Base-by-base conservation (phyloP, 92 coral and sea anemone genomes). In the Zoanthus sociatus region DNA sequence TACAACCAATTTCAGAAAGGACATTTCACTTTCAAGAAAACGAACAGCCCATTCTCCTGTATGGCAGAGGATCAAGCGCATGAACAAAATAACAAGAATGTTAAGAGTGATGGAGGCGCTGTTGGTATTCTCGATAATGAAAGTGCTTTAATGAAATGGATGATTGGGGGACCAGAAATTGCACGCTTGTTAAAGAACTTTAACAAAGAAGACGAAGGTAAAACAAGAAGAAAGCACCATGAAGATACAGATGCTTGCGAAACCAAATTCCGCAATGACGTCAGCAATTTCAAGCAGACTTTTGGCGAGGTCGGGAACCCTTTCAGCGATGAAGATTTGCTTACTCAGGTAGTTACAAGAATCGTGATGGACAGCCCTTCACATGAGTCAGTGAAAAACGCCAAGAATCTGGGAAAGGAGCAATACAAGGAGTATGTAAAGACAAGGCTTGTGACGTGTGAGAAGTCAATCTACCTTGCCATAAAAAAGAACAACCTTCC, bases 21-120 rank as follows among this genome's bases (percentile, higher is more conserved):
- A 11, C 31, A 87, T 51, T 87, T 87, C 53, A 50, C 79, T 16
- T 5, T 16, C 37, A 67, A 79, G 71, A 87, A 87, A 17, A 87
- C 86, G n/a, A 53, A 17, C 56, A 67, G 74, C 33, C 58, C 71
- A 68, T 78, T 87, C 51, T 87, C 86, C 9, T 7, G 78, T 71
- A 87, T 87, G 71, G 86, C 86, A 0, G 79, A 67, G 17, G 77
- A 87, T 69, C 90, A 87, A 37, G 86, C 90, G 3, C 90, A 87
- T 67, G 90, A 87, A 70, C 90, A 87, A 51, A 87, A 78, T 68
- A 87, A 87, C 47, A 58, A 54, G 72, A 71, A 37, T 64, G 78
- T 87, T 71, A 87, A 87, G 78, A 48, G 46, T 1, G 86, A 78
- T 53, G 90, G 86, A 7, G 84, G 89, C 1, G 84, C 89, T 31